phyloP scores from a whole-genome alignment of 2,113 vertebrate genomes.

The Progne subis region DNA sequence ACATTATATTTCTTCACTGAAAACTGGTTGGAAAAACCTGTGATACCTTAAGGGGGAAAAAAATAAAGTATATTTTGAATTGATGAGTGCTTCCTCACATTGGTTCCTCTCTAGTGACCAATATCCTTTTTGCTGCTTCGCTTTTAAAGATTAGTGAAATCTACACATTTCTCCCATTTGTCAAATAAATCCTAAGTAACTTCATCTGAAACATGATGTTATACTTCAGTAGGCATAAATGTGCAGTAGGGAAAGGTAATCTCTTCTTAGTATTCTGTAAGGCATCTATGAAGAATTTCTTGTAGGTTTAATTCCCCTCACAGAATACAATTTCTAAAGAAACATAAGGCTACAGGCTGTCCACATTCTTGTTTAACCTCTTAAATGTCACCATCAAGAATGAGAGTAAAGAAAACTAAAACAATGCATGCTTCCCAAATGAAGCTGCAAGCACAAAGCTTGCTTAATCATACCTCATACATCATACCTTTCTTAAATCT shows the following conservation, averaged over 20 bases:
- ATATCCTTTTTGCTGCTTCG: not conserved
- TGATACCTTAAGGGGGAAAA: not conserved
- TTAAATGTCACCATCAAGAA: not conserved
- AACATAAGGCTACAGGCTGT: not conserved
- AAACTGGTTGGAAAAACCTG: not conserved
- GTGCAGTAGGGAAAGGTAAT: not conserved
- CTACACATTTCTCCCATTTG: not conserved
- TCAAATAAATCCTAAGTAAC: not conserved
- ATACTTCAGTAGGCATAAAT: not conserved
- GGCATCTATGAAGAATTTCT: not conserved
- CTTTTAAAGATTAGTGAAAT: not conserved
- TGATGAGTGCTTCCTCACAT: not conserved
- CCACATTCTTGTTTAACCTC: not conserved
- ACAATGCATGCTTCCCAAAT: not conserved
- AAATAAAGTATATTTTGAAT: not conserved
- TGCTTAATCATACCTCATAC: not conserved
- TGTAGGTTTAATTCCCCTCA: not conserved
- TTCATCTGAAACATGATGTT: not conserved
- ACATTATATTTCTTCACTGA: not conserved
- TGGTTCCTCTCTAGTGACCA: not conserved
- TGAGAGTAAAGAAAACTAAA: not conserved
- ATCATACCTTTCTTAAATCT: not conserved
- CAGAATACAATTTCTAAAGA: not conserved
- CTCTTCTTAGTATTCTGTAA: not conserved
- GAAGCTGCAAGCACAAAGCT: not conserved